Base-by-base conservation (phyloP, 2,113 vertebrate species). In the Pterocles burchelli region DNA sequence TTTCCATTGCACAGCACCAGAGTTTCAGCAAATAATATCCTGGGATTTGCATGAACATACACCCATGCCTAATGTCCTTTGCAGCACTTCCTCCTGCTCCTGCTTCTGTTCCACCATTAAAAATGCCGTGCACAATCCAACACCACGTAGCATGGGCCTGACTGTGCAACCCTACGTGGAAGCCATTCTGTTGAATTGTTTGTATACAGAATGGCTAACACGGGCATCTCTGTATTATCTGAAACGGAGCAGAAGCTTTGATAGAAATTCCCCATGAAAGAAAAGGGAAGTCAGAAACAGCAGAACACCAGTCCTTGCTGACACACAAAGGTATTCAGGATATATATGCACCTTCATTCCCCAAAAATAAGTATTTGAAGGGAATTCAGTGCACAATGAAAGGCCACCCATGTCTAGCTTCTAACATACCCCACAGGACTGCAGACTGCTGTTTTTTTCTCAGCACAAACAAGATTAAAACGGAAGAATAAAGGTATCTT, bases 81-180 rank as follows among this genome's bases (percentile, higher is more conserved):
- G 62, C 71, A 73, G 85, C 22, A 48, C 63, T 86, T 84, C 90
- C 79, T 97, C 95, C 85, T 92, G 92, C 76, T 55, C 10, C 67
- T 89, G 65, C 66, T 88, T 96, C 95, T 90, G 79, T 90, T 96
- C 61, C 85, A 94, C 66, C 74, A 92, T 94, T 96, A 96, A 93
- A 93, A 84, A 62, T 75, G 28, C 72, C 80, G 95, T 82, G 85
- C 68, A 97, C 94, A 97, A 97, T 90, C 92, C 83, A 97, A 24
- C 31, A 80, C 55, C 61, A 48, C 2, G 38, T 62, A 59, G 13
- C 6, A 34, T n/a, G 59, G 38, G 66, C 63, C 74, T 36, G 24
- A 77, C 84, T 71, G 41, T 91, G 76, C 86, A 96, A 77, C 83
- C 85, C 84, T 66, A 52, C 3, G 28, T 65, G 54, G 89, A 67